A percentile compares a stretch with the other conserved stretches of the same genome.
phyloP scores from a whole-genome alignment of 1,140 invertebrate species.

The Eriosoma lanigerum region DNA sequence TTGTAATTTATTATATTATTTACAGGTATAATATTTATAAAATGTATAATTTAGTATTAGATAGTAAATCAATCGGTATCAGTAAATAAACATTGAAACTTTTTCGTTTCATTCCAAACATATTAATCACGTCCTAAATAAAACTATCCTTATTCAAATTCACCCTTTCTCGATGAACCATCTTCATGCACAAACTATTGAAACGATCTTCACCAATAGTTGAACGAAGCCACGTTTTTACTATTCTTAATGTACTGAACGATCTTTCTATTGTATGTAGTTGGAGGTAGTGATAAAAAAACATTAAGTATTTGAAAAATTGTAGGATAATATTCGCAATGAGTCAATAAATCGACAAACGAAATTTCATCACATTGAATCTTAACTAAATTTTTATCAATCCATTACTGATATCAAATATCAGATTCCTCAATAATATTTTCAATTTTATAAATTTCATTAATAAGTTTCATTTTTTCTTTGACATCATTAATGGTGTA shows the following conservation, averaged over 20 bases:
- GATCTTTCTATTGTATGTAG: constrained; percentile 21
- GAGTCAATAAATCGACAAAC: constrained; percentile 18
- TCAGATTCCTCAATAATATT: background rate
- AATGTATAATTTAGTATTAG: background rate
- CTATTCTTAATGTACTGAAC: background rate
- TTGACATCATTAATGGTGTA: too few relatives aligned
- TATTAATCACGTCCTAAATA: background rate
- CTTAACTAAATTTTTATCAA: background rate
- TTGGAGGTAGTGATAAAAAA: constrained; percentile 7
- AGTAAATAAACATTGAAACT: background rate
- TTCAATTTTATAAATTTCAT: background rate
- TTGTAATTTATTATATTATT: background rate
- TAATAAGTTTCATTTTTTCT: too few relatives aligned
- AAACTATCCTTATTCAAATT: background rate
- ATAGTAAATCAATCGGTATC: background rate
- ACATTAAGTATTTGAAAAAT: constrained; percentile 17
- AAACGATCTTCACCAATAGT: background rate
- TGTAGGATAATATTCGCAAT: constrained; percentile 10
- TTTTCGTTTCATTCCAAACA: background rate
- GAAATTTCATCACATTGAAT: background rate
- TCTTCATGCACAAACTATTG: background rate
- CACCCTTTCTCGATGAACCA: background rate
- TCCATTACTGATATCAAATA: background rate
- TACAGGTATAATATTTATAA: background rate
- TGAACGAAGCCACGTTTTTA: background rate